Evolutionary conservation across 2,888 invertebrate species (phyloP).

Genomic region (Caradrina clavipalpis): DNA sequence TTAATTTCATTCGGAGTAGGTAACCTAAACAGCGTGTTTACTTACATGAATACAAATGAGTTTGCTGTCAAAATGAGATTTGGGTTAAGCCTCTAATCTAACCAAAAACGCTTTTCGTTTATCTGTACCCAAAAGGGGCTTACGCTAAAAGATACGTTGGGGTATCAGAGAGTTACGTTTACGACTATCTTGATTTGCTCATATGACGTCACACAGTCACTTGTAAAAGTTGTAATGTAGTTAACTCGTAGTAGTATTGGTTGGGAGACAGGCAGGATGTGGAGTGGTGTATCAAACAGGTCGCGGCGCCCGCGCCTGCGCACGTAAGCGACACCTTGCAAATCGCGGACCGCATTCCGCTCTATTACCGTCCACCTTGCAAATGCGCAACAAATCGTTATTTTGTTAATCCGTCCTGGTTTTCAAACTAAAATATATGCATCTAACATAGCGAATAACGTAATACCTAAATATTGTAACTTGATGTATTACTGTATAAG

Average conservation of each 20-base stretch:
- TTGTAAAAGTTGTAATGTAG: slow-evolving; percentile 23
- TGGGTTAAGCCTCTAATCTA: slow-evolving; percentile 21
- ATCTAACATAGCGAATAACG: no score
- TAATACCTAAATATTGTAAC: no score
- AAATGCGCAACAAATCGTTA: slow-evolving; percentile 32
- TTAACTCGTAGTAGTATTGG: slow-evolving; percentile 33
- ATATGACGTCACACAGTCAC: slow-evolving; percentile 7
- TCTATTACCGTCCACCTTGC: slow-evolving; percentile 52
- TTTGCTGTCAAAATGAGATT: slow-evolving; percentile 28
- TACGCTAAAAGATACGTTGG: slow-evolving; percentile 3
- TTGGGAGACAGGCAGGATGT: slow-evolving; percentile 60
- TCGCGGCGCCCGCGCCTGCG: slow-evolving; percentile 54
- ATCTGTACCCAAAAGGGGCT: background rate
- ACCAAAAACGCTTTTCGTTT: background rate
- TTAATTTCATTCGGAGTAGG: slow-evolving; percentile 12
- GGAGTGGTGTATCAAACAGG: slow-evolving; percentile 59
- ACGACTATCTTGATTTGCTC: slow-evolving; percentile 5
- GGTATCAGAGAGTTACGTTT: slow-evolving; percentile 1
- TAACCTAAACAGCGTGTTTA: slow-evolving; percentile 28
- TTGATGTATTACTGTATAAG: no score
- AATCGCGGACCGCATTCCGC: slow-evolving; percentile 68
- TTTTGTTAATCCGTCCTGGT: background rate
- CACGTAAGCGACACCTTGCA: slow-evolving; percentile 58
- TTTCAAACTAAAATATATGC: no score
- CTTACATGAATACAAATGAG: slow-evolving; percentile 41